Percentiles rank a stretch among this genome's conserved stretches.
Evolutionary conservation across 2,113 vertebrate species (phyloP).

Genomic region (Myxocyprinus asiaticus): DNA sequence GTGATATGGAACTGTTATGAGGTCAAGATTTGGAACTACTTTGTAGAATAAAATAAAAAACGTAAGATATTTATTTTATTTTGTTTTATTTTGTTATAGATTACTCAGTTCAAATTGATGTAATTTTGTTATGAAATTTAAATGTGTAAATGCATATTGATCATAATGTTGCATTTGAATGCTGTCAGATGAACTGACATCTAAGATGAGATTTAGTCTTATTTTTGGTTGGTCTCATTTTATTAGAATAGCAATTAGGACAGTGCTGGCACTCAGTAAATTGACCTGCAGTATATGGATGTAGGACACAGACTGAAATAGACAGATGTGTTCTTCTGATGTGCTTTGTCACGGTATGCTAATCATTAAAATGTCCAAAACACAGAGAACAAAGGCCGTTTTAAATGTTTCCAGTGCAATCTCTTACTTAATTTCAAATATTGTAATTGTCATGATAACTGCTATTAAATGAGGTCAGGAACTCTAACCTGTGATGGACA

Average conservation of each 20-base stretch:
- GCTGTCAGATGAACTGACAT: constrained; percentile 38
- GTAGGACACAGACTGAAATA: constrained; percentile 59
- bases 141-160: constrained; percentile 23
- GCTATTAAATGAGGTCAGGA: too few relatives aligned
- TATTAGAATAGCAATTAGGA: constrained; percentile 62
- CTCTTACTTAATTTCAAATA: too few relatives aligned
- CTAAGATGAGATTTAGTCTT: constrained; percentile 48
- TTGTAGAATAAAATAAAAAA: too few relatives aligned
- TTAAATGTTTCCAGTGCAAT: too few relatives aligned
- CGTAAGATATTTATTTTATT: too few relatives aligned
- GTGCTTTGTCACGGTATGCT: constrained; percentile 53
- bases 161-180: constrained; percentile 26
- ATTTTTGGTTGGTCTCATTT: constrained; percentile 61
- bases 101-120: too few relatives aligned
- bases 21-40: too few relatives aligned
- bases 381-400: background rate
- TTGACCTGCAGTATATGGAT: constrained; percentile 54
- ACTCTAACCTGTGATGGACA: too few relatives aligned
- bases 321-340: constrained; percentile 43
- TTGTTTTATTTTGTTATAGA: too few relatives aligned
- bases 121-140: too few relatives aligned
- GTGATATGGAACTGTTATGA: too few relatives aligned
- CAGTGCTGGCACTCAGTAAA: constrained; percentile 53
- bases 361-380: constrained; percentile 33
- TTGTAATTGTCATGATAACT: too few relatives aligned